These are phyloP conservation scores for Holocentrus rufus DNA, from an alignment of 2,797 vertebrate genomes.

Conservation along the genomic window DNA sequence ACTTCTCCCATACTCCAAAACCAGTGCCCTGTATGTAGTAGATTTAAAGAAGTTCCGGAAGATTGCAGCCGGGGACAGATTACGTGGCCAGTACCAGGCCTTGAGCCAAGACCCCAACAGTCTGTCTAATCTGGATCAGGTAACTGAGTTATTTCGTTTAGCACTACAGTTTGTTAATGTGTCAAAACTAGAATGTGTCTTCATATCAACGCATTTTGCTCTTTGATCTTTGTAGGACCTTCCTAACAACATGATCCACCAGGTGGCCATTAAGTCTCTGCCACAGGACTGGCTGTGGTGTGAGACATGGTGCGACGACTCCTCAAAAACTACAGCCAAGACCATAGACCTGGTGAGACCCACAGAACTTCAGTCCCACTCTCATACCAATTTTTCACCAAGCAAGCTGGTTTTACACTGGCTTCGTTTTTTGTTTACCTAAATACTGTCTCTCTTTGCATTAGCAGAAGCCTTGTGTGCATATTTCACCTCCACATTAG, in stretches of 20 bases:
- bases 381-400: too few relatives aligned
- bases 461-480: too few relatives aligned
- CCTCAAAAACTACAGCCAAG: constrained; percentile 91
- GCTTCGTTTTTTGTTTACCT: too few relatives aligned
- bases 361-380: background rate
- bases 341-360: constrained; percentile 94
- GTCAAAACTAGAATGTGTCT: background rate
- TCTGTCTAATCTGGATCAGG: constrained; percentile 97
- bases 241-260: constrained; percentile 99
- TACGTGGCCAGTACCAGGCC: constrained; percentile 95
- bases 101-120: constrained; percentile 98
- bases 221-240: constrained; percentile 86
- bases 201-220: background rate
- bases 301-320: constrained; percentile 96
- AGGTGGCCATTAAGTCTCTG: constrained; percentile 95
- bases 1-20: constrained; percentile 4
- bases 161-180: background rate
- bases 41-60: constrained; percentile 96
- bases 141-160: constrained; percentile 50
- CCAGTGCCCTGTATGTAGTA: constrained; percentile 94
- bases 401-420: too few relatives aligned
- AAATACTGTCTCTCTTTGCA: too few relatives aligned
- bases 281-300: constrained; percentile 99
- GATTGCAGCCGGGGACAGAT: constrained; percentile 94
- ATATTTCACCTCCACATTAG: too few relatives aligned